These are phyloP conservation scores for Sphaerophoria taeniata DNA, from an alignment of 2,888 invertebrate species.

Conservation along the genomic window DNA sequence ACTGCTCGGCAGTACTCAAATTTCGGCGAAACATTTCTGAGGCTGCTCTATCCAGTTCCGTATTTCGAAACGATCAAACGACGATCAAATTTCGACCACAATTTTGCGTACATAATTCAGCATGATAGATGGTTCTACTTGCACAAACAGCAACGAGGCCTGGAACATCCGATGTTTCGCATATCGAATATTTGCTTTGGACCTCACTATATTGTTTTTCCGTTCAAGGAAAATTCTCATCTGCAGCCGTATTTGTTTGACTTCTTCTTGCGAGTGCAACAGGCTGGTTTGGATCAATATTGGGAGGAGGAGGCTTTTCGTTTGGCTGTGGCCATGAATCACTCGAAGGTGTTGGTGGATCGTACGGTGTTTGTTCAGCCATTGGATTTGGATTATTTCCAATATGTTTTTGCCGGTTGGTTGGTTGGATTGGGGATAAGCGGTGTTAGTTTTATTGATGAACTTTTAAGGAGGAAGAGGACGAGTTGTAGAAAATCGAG, in stretches of 20 bases:
- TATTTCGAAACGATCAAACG: constrained; percentile 71
- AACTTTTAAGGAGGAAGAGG: neutral
- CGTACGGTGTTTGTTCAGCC: constrained; percentile 7
- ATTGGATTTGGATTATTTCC: constrained; percentile 14
- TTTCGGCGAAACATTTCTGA: constrained; percentile 74
- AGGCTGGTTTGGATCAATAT: constrained; percentile 20
- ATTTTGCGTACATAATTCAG: constrained; percentile 77
- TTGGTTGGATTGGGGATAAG: neutral
- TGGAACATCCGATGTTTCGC: constrained; percentile 77
- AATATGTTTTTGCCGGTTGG: constrained; percentile 25
- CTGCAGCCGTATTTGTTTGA: neutral
- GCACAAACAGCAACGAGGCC: constrained; percentile 76
- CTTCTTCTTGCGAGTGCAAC: constrained; percentile 3
- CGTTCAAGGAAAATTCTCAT: constrained; percentile 44
- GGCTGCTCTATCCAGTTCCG: constrained; percentile 75
- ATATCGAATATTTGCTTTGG: constrained; percentile 78
- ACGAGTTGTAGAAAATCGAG: neutral
- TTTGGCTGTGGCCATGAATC: constrained; percentile 21
- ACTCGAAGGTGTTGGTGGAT: neutral
- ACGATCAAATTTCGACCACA: constrained; percentile 77
- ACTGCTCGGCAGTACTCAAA: constrained; percentile 30
- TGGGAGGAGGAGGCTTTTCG: constrained; percentile 34
- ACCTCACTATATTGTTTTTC: constrained; percentile 79
- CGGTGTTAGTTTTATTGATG: neutral
- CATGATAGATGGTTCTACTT: constrained; percentile 79